These are phyloP conservation scores for Bellardia pandia DNA, from an alignment of 2,888 invertebrate genomes.

Conservation along the genomic window DNA sequence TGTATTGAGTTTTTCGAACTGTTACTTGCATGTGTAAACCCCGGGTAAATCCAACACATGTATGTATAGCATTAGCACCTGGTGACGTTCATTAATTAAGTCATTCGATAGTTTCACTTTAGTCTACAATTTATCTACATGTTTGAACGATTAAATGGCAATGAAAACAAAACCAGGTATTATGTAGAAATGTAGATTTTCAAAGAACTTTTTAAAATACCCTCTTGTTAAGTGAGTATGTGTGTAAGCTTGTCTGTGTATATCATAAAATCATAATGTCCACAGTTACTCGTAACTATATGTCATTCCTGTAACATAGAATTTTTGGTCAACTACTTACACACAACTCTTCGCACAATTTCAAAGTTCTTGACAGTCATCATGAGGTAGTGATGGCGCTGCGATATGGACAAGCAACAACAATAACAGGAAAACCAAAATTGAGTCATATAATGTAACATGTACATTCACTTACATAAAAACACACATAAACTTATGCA, in stretches of 20 bases:
- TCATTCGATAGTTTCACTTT: no score
- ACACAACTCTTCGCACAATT: conserved; percentile 9
- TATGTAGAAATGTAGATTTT: no score
- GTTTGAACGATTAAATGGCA: no score
- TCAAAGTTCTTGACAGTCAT: conserved; percentile 30
- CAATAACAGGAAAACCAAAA: conserved; percentile 38
- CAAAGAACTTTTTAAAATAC: no score
- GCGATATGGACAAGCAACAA: conserved; percentile 15
- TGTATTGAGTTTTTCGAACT: no score
- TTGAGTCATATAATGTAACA: conserved; percentile 19
- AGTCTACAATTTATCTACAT: no score
- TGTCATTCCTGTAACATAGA: conserved; percentile 40
- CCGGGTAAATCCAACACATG: no score
- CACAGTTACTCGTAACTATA: not conserved
- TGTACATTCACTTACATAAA: conserved; percentile 20
- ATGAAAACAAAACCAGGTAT: no score
- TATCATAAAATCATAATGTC: conserved; percentile 41
- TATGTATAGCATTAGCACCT: no score
- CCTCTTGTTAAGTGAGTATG: not conserved
- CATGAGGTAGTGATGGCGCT: not conserved
- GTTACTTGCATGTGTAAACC: no score
- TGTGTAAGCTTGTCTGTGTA: not conserved
- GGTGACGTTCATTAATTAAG: no score
- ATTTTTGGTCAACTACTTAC: conserved; percentile 54
- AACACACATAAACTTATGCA: not conserved